Evolutionary conservation across 2,888 invertebrate genomes (phyloP).

Genomic region (Aspidiotus rigidus): DNA sequence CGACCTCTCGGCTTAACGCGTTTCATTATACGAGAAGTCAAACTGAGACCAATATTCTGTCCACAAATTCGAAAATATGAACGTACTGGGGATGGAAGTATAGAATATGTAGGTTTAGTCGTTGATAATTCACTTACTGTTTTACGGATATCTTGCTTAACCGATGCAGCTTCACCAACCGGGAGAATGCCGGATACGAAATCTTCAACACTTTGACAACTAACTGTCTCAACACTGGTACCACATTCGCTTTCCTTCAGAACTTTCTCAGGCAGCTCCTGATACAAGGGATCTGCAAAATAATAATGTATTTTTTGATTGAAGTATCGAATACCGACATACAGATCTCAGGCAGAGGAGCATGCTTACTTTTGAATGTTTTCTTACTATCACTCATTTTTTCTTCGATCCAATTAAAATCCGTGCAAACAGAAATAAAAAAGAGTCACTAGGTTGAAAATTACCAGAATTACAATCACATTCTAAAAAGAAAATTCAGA

Average conservation of each 20-base stretch:
- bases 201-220: not conserved
- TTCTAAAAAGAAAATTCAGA: too few relatives aligned
- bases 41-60: not conserved
- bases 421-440: too few relatives aligned
- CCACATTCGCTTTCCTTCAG: not conserved
- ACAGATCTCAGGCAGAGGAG: not conserved
- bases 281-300: conserved; percentile 16
- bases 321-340: not conserved
- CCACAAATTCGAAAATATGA: not conserved
- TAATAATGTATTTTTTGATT: not conserved
- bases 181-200: conserved; percentile 11
- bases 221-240: not conserved
- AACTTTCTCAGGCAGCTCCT: conserved; percentile 15
- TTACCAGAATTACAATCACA: too few relatives aligned
- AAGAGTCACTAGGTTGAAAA: too few relatives aligned
- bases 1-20: conserved; percentile 6
- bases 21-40: not conserved
- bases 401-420: too few relatives aligned
- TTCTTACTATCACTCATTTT: not conserved
- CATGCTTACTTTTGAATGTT: not conserved
- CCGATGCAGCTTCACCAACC: conserved; percentile 11
- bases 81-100: too few relatives aligned
- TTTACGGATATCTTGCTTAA: not conserved
- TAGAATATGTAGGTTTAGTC: too few relatives aligned
- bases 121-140: not conserved